A percentile compares a stretch with the other conserved stretches of the same genome.
These are phyloP conservation scores for Micrasema minimum DNA, from an alignment of 1,140 invertebrate species.

Conservation along the genomic window DNA sequence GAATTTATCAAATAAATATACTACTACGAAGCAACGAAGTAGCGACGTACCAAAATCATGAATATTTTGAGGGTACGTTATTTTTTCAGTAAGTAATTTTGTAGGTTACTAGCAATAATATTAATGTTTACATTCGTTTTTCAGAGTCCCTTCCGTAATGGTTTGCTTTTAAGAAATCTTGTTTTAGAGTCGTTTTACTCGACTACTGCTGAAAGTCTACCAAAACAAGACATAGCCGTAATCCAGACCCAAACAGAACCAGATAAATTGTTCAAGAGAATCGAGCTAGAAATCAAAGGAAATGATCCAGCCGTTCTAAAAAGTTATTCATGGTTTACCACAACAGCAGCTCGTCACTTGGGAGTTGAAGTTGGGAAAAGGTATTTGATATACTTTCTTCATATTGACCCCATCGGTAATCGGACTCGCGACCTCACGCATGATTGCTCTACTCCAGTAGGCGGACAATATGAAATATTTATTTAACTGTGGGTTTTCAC, in stretches of 20 bases:
- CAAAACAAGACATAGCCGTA: neutral
- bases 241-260: slow-evolving; percentile 55
- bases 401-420: no score
- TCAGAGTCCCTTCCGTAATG: slow-evolving; percentile 41
- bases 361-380: slow-evolving; percentile 79
- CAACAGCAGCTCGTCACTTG: slow-evolving; percentile 81
- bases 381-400: slow-evolving; percentile 71
- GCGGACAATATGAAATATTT: no score
- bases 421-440: no score
- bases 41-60: no score
- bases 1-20: no score
- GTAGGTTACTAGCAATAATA: neutral
- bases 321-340: slow-evolving; percentile 89
- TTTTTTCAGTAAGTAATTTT: neutral
- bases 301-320: slow-evolving; percentile 88
- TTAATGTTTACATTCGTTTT: slow-evolving; percentile 26
- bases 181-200: slow-evolving; percentile 16
- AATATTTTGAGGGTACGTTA: slow-evolving; percentile 22
- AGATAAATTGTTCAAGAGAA: slow-evolving; percentile 83
- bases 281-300: slow-evolving; percentile 89
- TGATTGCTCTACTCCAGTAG: no score
- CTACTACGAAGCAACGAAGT: no score
- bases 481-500: no score
- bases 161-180: slow-evolving; percentile 18
- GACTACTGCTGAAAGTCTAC: slow-evolving; percentile 14